Evolutionary conservation across 2,888 invertebrate genomes (phyloP), one percentile per base, ranked within the genome.

Genomic region (Xestia ashworthii): DNA sequence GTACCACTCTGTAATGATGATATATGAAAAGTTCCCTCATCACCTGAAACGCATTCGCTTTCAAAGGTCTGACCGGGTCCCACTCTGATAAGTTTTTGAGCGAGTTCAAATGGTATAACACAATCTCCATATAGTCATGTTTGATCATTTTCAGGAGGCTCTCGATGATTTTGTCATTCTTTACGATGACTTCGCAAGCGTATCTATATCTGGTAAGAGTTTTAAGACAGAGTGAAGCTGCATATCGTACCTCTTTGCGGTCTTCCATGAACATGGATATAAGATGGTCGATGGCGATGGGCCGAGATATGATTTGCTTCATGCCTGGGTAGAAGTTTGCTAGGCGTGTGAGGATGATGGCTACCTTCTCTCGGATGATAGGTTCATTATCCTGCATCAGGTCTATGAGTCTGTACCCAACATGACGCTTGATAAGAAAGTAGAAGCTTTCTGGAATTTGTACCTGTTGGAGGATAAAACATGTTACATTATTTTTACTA

Each of bases 381-480:
- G 96, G 95, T 46, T 96, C 90, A 0, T 88, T 87, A 68, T 93
- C 85, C 38, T 86, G 82, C 92, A 96, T 94, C 44, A 96, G 86
- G 65, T 96, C 95, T 32, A 94, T 91, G 5, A 96, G 90, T 2
- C 96, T 94, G 80, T 94, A 94, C 0, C 94, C 93, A 1, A 96
- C 86, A 75, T 95, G 92, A 3, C 93, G 85, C 3, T 94, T 87
- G 64, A 96, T 92, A 3, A 96, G 91, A 78, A 93, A 95, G 78
- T 94, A 88, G 0, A 96, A 95, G 82, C 89, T 93, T 86, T 96
- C 96, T 73, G 96, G 90, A 89, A 95, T 94, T 90, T 94, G 94
- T 14, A 96, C 93, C 96, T 96, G 91, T 50, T 53, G 68, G 66
- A 55, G 19, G 5, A 80, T 53, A 60, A 72, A 70, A 32, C 3